Evolutionary conservation across 2,888 invertebrate species (phyloP).

Genomic region (Uloborus plumipes): DNA sequence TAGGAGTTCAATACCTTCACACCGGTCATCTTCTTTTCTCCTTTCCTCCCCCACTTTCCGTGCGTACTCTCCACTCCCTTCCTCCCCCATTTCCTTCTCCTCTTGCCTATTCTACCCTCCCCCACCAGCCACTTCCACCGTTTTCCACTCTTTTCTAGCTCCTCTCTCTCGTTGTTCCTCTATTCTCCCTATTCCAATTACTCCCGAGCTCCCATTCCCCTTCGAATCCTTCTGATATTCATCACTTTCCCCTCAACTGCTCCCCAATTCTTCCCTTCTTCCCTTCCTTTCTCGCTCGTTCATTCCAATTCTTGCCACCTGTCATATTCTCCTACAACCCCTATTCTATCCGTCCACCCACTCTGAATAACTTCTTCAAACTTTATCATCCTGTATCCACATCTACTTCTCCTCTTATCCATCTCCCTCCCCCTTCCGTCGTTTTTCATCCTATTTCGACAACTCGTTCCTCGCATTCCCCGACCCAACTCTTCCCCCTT

Average conservation of each 20-base stretch:
- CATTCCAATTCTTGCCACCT: neutral
- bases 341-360: neutral
- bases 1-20: no score
- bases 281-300: neutral
- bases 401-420: neutral
- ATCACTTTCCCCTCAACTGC: neutral
- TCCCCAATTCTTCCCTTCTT: neutral
- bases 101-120: neutral
- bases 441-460: neutral
- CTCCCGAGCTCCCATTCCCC: neutral
- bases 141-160: neutral
- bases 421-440: neutral
- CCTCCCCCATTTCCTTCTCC: neutral
- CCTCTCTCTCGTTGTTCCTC: neutral
- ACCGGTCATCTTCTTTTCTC: no score
- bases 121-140: neutral
- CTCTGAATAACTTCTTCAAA: neutral
- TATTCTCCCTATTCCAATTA: neutral
- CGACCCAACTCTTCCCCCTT: neutral
- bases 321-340: neutral
- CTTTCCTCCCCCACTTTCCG: neutral
- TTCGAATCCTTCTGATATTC: neutral
- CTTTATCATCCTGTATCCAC: neutral
- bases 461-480: neutral
- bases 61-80: neutral